Evolutionary conservation across 2,888 invertebrate genomes (phyloP).

Genomic region (Anthophora plumipes): DNA sequence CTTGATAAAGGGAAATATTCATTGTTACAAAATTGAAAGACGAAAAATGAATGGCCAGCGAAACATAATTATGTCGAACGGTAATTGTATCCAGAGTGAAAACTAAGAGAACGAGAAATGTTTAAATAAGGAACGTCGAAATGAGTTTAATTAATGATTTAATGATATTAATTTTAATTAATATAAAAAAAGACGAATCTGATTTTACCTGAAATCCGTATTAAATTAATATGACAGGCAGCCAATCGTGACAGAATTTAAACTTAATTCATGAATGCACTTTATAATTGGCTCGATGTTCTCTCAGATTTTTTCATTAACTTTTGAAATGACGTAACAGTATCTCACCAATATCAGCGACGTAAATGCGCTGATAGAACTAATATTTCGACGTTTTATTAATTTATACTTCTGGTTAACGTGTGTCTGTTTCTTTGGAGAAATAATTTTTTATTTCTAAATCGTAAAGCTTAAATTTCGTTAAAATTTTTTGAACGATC

Average conservation of each 20-base stretch:
- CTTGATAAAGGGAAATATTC: not conserved
- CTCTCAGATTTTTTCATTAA: not conserved
- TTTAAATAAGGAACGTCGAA: too few relatives aligned
- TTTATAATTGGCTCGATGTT: not conserved
- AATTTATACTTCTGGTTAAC: not conserved
- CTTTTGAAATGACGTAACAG: too few relatives aligned
- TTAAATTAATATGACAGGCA: too few relatives aligned
- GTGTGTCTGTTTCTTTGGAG: not conserved
- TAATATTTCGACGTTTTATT: not conserved
- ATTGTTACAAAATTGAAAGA: not conserved
- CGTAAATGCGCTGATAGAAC: not conserved
- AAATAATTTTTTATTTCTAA: not conserved
- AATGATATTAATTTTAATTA: too few relatives aligned
- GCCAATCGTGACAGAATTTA: not conserved
- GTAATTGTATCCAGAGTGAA: too few relatives aligned
- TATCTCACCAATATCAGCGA: not conserved
- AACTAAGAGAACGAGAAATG: not conserved
- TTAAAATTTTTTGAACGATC: not conserved
- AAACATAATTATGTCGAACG: not conserved
- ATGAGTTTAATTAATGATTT: too few relatives aligned
- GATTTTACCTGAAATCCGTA: not conserved
- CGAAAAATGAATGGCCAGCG: not conserved
- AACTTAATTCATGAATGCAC: not conserved
- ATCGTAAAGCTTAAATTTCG: not conserved
- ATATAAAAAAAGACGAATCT: not conserved